Conservation (phyloP, 92 coral and sea anemone genomes). For the Zoanthus gigantus region DNA sequence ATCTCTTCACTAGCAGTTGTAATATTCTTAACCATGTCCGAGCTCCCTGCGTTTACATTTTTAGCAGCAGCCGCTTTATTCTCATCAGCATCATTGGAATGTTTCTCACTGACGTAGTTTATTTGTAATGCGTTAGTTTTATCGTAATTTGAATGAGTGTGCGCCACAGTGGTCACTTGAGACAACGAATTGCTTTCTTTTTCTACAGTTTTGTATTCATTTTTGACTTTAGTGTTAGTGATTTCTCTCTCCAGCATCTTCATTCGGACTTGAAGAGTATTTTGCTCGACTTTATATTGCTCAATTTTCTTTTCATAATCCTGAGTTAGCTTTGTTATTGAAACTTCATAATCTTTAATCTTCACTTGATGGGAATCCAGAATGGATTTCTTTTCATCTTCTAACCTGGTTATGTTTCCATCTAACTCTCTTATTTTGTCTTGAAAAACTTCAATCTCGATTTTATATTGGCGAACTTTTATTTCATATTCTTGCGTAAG, state of each 20-base stretch:
- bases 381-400: not conserved
- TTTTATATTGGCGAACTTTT: constrained; percentile 3
- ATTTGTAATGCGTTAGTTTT: not conserved
- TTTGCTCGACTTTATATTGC: not conserved
- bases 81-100: not conserved
- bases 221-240: not conserved
- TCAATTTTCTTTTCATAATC: constrained; percentile 4
- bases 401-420: not conserved
- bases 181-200: not conserved
- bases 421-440: not conserved
- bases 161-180: not conserved
- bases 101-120: not conserved
- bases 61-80: not conserved
- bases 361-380: not conserved
- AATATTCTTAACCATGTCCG: too few relatives aligned
- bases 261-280: not conserved
- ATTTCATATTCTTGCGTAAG: constrained; percentile 1
- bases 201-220: not conserved
- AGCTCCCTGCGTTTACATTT: too few relatives aligned
- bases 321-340: constrained; percentile 5
- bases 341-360: not conserved
- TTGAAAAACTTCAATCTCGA: not conserved
- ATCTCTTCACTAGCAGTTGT: too few relatives aligned
- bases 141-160: not conserved
- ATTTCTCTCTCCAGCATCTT: not conserved